Conservation (phyloP, 2,113 vertebrate species). For the Apteryx mantelli region DNA sequence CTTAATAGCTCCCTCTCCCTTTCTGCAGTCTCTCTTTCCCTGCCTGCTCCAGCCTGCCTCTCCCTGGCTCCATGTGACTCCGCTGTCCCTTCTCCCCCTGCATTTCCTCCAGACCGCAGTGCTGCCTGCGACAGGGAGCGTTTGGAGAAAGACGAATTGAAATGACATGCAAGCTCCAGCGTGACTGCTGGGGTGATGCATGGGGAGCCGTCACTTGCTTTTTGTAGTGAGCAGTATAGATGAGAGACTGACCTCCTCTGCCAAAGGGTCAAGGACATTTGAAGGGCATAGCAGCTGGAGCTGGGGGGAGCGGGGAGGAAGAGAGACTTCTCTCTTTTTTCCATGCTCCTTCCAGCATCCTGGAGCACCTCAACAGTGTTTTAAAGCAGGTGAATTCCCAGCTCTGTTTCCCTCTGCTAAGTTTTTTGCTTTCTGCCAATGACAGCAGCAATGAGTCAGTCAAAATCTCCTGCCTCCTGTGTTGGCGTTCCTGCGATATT, state of each 20-base stretch:
- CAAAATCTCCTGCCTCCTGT: neutral
- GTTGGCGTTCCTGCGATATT: fast-evolving
- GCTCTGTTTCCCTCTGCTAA: fast-evolving
- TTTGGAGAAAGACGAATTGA: constrained; percentile 75
- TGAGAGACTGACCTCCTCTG: constrained; percentile 55
- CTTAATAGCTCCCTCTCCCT: neutral
- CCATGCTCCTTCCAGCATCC: neutral
- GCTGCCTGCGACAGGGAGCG: constrained; percentile 54
- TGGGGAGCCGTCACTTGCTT: constrained; percentile 32
- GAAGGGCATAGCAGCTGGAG: constrained; percentile 38
- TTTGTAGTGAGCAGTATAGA: constrained; percentile 46
- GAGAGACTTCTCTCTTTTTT: neutral
- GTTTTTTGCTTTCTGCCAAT: neutral
- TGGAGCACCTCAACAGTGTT: fast-evolving
- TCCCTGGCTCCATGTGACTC: neutral
- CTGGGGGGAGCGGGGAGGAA: too few relatives aligned
- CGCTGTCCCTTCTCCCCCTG: neutral
- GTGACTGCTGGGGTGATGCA: constrained; percentile 77
- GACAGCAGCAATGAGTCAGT: neutral
- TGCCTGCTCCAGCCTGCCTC: neutral
- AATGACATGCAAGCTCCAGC: constrained; percentile 60
- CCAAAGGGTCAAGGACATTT: constrained; percentile 53
- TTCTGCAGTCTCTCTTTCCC: neutral
- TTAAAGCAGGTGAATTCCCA: neutral
- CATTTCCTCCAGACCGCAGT: neutral